Conservation (phyloP, 2,113 vertebrate species). For the Eulemur rufifrons region DNA sequence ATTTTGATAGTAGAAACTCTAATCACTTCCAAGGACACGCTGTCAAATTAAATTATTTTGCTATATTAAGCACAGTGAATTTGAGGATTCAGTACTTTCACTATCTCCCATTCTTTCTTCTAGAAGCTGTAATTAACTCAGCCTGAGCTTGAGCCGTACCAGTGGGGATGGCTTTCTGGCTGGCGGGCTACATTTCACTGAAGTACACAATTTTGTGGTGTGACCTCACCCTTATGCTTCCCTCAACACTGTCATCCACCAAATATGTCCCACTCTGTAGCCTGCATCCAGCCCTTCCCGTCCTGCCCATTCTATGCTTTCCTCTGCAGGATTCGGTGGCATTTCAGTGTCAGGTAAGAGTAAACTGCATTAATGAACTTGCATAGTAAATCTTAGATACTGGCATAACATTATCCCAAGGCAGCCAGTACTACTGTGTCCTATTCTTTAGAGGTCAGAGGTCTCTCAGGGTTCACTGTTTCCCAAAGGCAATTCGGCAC, state of each 20-base stretch:
- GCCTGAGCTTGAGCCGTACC: neutral
- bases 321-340: neutral
- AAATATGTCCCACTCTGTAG: neutral
- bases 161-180: fast-evolving
- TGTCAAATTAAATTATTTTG: neutral
- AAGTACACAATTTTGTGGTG: neutral
- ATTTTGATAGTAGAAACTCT: neutral
- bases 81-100: neutral
- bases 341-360: neutral
- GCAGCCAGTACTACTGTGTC: no score
- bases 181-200: neutral
- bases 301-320: neutral
- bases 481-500: no score
- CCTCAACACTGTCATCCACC: neutral
- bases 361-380: neutral
- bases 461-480: fast-evolving
- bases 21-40: neutral
- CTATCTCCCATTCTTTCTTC: neutral
- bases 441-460: neutral
- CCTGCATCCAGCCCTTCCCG: neutral
- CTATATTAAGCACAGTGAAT: neutral
- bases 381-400: neutral
- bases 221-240: fast-evolving
- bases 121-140: neutral
- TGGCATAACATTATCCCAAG: neutral